phyloP scores from a whole-genome alignment of 2,113 vertebrate species.

The Hoplias malabaricus region DNA sequence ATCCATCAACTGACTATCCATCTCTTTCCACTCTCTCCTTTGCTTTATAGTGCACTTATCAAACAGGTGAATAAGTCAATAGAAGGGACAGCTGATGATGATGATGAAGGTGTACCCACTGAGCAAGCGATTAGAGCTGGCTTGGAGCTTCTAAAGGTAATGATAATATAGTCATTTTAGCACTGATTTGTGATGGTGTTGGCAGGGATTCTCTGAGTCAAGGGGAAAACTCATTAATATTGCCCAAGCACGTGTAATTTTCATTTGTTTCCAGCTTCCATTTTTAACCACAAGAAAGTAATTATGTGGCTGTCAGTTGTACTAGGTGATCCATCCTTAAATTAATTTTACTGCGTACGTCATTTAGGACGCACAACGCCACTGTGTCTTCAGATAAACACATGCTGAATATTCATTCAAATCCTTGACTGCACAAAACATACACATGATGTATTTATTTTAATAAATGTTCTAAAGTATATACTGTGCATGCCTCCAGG shows the following conservation, averaged over 20 bases:
- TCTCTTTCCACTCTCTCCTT: neutral
- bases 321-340: neutral
- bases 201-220: neutral
- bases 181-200: neutral
- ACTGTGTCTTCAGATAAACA: neutral
- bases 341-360: neutral
- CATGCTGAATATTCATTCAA: neutral
- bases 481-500: constrained; percentile 68
- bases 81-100: constrained; percentile 87
- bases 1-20: neutral
- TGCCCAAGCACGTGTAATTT: neutral
- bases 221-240: neutral
- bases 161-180: neutral
- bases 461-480: neutral
- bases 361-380: neutral
- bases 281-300: neutral
- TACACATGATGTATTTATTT: too few species aligned
- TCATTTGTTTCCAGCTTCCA: neutral
- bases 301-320: neutral
- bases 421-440: neutral
- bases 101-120: constrained; percentile 85
- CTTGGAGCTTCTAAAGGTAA: constrained; percentile 86
- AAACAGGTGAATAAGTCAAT: constrained; percentile 89
- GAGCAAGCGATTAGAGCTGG: constrained; percentile 87
- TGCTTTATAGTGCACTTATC: constrained; percentile 79